phyloP scores from a whole-genome alignment of 2,113 vertebrate species.

The Poeciliopsis retropinna region DNA sequence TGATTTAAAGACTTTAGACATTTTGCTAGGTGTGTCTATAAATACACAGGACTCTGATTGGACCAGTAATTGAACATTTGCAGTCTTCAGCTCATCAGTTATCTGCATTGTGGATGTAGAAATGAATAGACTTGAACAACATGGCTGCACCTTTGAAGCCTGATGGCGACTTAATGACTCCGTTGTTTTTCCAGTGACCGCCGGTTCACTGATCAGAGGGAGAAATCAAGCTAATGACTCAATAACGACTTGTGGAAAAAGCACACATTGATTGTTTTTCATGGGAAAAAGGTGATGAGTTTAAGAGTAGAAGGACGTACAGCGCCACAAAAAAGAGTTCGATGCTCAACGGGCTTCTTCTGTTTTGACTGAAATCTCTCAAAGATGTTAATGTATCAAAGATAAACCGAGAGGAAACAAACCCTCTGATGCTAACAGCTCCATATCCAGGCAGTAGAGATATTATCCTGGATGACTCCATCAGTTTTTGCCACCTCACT shows the following conservation, averaged over 20 bases:
- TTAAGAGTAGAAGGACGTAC: not conserved
- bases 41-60: not conserved
- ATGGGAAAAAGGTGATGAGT: not conserved
- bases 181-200: not conserved
- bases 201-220: not conserved
- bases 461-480: too few relatives aligned
- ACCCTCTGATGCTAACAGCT: too few relatives aligned
- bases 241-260: not conserved
- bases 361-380: not conserved
- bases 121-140: not conserved
- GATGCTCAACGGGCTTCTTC: not conserved
- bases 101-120: not conserved
- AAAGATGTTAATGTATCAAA: not conserved
- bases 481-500: too few relatives aligned
- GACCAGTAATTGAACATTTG: not conserved
- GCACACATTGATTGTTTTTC: not conserved
- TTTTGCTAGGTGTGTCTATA: not conserved
- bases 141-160: not conserved
- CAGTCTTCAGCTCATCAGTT: not conserved
- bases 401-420: too few relatives aligned
- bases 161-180: not conserved
- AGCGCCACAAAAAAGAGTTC: not conserved
- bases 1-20: not conserved
- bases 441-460: too few relatives aligned
- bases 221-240: not conserved